Evolutionary conservation across 2,113 vertebrate genomes (phyloP), one percentile per base, ranked within the genome.

Genomic region (Bubo blakistoni): DNA sequence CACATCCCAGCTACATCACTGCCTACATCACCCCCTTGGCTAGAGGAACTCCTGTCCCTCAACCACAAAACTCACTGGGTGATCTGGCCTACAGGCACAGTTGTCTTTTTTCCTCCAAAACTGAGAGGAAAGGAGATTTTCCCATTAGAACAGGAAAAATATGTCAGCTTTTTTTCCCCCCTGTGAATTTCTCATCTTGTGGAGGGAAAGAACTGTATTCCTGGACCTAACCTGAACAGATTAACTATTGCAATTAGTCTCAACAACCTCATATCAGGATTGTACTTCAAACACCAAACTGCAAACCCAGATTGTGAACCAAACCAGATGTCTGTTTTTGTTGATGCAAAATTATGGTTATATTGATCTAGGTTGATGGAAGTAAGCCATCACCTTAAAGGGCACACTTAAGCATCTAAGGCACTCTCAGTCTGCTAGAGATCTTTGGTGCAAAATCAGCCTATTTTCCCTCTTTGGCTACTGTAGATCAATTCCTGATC

Each of bases 121-220:
- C 18, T 61, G 57, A 72, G 22, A 15, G 26, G 16, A 67, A 79
- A 79, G 7, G 17, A 86, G 10, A 36, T 46, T 32, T 54, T 67
- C 52, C 29, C 11, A 17, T 47, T 24, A 59, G 34, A 79, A 63
- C 3, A 19, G 3, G 16, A 7, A 32, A 29, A 40, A 62, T 36
- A 6, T 4, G 13, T 7, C 13, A 44, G 9, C 1, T 20, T 71
- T 15, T 24, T 34, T 47, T 15, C 2, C 9, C 16, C 38, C 3
- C 17, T 10, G 11, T 49, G 59, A 61, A 36, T 71, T 70, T 79
- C 42, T 70, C 11, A 36, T 49, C 34, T 46, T 46, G 29, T 42
- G n/a, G 25, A 69, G 44, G 30, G 16, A 11, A 86, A 46, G 42
- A 72, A 32, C 10, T 1, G 0, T 22, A 18, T 59, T 90, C 57